A percentile compares a stretch with the other conserved stretches of the same genome.
These are phyloP conservation scores for Parascotia fuliginaria DNA, from an alignment of 2,888 invertebrate species.

Conservation along the genomic window DNA sequence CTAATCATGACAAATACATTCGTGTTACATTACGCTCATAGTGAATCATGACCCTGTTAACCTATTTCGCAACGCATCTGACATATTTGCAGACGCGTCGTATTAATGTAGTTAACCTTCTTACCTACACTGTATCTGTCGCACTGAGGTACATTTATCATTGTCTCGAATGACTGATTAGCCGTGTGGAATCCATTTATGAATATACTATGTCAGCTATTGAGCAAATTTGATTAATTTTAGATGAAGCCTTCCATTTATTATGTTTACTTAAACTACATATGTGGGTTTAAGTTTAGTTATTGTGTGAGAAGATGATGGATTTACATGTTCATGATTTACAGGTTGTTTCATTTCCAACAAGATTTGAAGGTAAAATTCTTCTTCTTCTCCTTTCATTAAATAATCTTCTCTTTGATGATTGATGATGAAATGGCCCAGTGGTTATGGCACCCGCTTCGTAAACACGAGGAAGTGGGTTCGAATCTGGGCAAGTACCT, in stretches of 20 bases:
- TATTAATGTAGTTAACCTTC: constrained; percentile 17
- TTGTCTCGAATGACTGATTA: constrained; percentile 68
- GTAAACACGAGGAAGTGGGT: too few species aligned
- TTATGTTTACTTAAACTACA: constrained; percentile 10
- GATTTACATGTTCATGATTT: too few species aligned
- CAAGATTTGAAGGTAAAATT: too few species aligned
- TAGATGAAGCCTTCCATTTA: constrained; percentile 27
- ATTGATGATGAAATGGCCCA: too few species aligned
- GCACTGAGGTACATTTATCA: constrained; percentile 44
- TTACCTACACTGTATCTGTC: constrained; percentile 27
- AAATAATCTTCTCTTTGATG: too few species aligned
- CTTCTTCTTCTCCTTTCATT: too few species aligned
- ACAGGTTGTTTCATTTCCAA: too few species aligned
- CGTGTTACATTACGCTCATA: background rate
- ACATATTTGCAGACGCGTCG: constrained; percentile 17
- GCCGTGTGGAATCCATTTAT: constrained; percentile 54
- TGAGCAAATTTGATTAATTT: constrained; percentile 52
- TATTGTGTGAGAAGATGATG: too few species aligned
- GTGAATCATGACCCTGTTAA: background rate
- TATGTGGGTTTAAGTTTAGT: too few species aligned
- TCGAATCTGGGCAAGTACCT: too few species aligned
- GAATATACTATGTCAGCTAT: constrained; percentile 50
- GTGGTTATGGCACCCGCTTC: too few species aligned
- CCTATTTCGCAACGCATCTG: background rate
- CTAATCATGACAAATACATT: too few species aligned